Conservation (phyloP, 2,888 invertebrate genomes). For the Cephus pygmeus region DNA sequence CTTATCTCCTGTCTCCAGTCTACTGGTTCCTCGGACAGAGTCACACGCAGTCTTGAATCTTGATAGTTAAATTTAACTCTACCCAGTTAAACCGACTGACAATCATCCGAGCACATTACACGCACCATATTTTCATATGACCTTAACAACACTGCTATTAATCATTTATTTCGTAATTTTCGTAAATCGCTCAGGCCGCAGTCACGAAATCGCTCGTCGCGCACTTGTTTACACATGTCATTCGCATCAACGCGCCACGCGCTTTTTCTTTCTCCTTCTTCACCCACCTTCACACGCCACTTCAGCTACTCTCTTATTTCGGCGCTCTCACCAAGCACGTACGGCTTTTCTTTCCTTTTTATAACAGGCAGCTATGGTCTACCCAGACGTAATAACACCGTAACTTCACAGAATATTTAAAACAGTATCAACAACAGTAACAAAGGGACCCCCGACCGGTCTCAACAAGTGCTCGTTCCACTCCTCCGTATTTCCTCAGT, state of each 20-base stretch:
- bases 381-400: background rate
- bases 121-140: background rate
- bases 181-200: background rate
- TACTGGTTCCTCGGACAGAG: background rate
- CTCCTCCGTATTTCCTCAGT: background rate
- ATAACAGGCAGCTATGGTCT: background rate
- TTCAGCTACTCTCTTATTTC: background rate
- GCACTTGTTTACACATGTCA: conserved; percentile 6
- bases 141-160: background rate
- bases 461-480: background rate
- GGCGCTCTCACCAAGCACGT: background rate
- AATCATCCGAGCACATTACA: background rate
- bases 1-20: background rate
- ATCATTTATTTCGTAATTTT: background rate
- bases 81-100: background rate
- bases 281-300: conserved; percentile 13
- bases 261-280: conserved; percentile 22
- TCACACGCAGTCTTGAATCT: background rate
- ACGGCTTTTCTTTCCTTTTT: background rate
- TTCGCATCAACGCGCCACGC: conserved; percentile 14
- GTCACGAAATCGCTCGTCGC: background rate
- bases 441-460: background rate
- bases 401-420: background rate
- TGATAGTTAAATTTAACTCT: background rate
- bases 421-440: background rate